phyloP scores from a whole-genome alignment of 2,113 vertebrate species.

The Chlorocebus sabaeus region DNA sequence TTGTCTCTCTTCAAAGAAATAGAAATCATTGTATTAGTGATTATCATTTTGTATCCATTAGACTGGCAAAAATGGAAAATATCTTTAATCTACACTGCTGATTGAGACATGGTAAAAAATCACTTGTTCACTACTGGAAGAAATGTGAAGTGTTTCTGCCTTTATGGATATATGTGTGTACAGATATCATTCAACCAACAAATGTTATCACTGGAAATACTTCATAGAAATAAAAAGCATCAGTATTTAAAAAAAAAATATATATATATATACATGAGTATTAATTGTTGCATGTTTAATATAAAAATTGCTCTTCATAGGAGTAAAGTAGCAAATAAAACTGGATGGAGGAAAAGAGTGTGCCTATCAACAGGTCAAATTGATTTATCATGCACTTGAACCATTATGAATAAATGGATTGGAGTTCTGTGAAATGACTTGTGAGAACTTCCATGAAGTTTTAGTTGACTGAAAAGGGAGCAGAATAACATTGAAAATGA shows the following conservation, averaged over 20 bases:
- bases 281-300: background rate
- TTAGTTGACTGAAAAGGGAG: background rate
- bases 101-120: background rate
- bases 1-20: background rate
- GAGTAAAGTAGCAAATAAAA: background rate
- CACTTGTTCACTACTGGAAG: background rate
- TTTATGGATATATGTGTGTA: background rate
- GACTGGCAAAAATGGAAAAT: background rate
- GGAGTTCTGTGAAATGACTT: background rate
- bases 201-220: background rate
- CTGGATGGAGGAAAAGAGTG: background rate
- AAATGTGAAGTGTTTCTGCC: background rate
- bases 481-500: background rate
- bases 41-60: background rate
- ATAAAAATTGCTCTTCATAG: background rate
- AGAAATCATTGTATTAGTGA: background rate
- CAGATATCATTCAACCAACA: background rate
- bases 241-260: background rate
- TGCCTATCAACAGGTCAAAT: background rate
- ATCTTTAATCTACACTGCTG: background rate
- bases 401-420: background rate
- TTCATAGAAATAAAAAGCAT: background rate
- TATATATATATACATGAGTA: background rate
- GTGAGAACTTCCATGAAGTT: background rate
- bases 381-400: background rate